phyloP scores from a whole-genome alignment of 2,797 vertebrate genomes.

The Setipinna tenuifilis region DNA sequence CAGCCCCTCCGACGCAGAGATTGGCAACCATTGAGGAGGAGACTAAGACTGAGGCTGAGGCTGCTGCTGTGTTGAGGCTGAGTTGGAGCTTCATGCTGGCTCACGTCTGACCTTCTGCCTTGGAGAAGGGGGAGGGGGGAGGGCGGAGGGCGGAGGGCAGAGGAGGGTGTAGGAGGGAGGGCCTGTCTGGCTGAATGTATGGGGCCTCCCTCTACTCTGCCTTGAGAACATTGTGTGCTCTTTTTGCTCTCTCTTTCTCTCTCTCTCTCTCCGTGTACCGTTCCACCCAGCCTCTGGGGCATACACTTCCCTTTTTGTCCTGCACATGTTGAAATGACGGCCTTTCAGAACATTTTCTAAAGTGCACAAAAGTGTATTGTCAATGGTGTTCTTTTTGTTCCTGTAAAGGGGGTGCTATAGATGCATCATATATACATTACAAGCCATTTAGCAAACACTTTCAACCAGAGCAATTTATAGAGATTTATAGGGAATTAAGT shows the following conservation, averaged over 20 bases:
- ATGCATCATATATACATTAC: too few relatives aligned
- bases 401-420: too few relatives aligned
- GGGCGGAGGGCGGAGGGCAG: background rate
- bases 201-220: slow-evolving; percentile 6
- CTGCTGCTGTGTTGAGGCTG: background rate
- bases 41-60: background rate
- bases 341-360: background rate
- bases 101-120: background rate
- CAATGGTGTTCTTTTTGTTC: too few relatives aligned
- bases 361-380: too few relatives aligned
- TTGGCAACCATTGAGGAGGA: background rate
- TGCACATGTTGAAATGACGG: background rate
- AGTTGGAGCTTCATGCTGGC: background rate
- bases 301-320: background rate
- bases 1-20: background rate
- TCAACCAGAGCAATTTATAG: too few relatives aligned
- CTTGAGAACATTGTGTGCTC: background rate
- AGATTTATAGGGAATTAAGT: too few relatives aligned
- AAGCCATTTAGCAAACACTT: too few relatives aligned
- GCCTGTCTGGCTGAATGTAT: background rate
- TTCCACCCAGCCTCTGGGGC: background rate
- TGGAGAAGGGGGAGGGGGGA: background rate
- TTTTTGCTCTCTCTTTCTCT: background rate
- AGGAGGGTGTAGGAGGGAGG: background rate
- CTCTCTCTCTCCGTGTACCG: background rate